Base-by-base conservation (phyloP, 2,797 vertebrate species). In the Premnoplex brunnescens region DNA sequence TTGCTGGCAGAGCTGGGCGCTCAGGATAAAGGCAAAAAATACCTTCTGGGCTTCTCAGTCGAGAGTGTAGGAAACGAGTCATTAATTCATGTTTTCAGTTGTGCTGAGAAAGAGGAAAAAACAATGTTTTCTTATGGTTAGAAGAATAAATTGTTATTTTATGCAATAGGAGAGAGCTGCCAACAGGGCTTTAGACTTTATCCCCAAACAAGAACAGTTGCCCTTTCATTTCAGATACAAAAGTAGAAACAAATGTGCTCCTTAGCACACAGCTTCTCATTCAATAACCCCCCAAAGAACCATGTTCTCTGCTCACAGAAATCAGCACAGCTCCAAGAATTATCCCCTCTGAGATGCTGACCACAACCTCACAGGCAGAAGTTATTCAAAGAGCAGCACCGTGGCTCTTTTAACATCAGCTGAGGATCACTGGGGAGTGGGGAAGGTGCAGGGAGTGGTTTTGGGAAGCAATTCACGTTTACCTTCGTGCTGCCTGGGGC, bases 1-100 rank as follows among this genome's bases (percentile, higher is more conserved):
- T 19, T 73, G 9, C 43, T 44, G 19, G 44, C 49, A 63, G 32
- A 89, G n/a, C 24, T 60, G 52, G 60, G 14, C 9, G 36, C 30
- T 34, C 41, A 39, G 59, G 58, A 64, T 26, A 48, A 69, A 59
- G 20, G 9, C 2, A 39, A 49, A 56, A 56, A 51, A 6, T 3
- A 26, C 7, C 4, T 81, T 54, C 86, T 69, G 49, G 49, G 44
- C 24, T 83, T 92, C 37, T 64, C 7, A 49, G 32, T 66, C 1
- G 6, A 67, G 27, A 46, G 12, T 8, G 16, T 20, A 69, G 64
- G 56, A 76, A 92, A 89, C 0, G 0, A 78, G 26, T 27, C n/a
- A 89, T 91, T 60, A 93, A 81, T 83, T 78, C 68, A 39, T 59
- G 12, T 67, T 83, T 91, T 93, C 59, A 44, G 18, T 69, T 91